Evolutionary conservation across 2,888 invertebrate genomes (phyloP), one percentile per base, ranked within the genome.

Genomic region (Aspidiotus destructor): DNA sequence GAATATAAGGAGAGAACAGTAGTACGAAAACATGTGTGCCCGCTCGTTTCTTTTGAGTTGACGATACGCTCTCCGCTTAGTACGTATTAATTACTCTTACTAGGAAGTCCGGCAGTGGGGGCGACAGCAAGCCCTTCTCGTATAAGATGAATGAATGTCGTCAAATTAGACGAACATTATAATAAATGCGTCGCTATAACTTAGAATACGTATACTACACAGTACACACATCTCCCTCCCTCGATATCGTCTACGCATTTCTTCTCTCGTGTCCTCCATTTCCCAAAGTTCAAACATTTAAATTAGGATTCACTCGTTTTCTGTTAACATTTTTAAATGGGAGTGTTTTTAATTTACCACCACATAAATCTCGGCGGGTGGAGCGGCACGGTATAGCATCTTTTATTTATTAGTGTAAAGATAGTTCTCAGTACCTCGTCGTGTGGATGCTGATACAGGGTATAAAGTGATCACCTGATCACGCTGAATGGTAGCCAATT

Each of bases 151-250:
- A 64, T 64, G 64, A 64, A 64, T 64, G 64, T 64, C 64, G 64
- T 64, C 64, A 64, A 64, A 64, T 64, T 64, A 64, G 64, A 64
- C 55, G 64, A 64, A 64, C 64, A 64, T 64, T 64, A 64, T 64
- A 64, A 64, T 64, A 64, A 64, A 64, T 64, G 64, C 64, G 16
- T 41, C 41, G 41, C 54, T 55, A 42, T 61, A 64, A 54, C 41
- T 41, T 17, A 40, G 13, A 58, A 58, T 28, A 58, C 17, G 40
- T 41, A 16, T 17, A 15, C n/a, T 41, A 42, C 16, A 28, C 28
- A 15, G 10, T 41, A 42, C 16, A 28, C 28, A 28, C 28, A 28
- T 28, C 28, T 5, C 28, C 28, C 28, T 28, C 5, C 5, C 28
- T 28, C 28, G 1, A 5, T 28, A 28, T 5, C 41, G 41, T 55